Percentiles rank a stretch among this genome's conserved stretches.
Conservation (phyloP, 2,797 vertebrate species). For the Pelobates cultripes region DNA sequence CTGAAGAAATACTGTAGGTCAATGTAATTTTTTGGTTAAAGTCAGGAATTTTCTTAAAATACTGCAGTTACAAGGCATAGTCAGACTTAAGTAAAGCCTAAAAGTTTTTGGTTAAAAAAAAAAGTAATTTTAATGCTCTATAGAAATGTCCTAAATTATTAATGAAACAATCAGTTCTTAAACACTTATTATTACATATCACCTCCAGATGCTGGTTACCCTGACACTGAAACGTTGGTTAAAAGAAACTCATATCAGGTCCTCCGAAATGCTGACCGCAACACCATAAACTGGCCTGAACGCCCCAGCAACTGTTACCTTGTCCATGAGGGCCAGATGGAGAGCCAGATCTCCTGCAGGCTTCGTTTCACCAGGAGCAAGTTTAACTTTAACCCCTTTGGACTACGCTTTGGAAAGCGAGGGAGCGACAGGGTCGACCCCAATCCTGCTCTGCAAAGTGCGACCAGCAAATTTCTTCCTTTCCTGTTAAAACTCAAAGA, state of each 20-base stretch:
- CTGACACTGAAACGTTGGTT: slow-evolving; percentile 50
- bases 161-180: too few species aligned
- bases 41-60: too few species aligned
- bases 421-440: slow-evolving; percentile 45
- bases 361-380: slow-evolving; percentile 71
- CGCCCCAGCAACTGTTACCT: slow-evolving; percentile 71
- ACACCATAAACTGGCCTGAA: slow-evolving; percentile 56
- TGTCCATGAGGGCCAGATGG: slow-evolving; percentile 66
- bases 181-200: not conserved
- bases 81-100: too few species aligned
- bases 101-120: too few species aligned
- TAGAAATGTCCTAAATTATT: too few species aligned
- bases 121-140: too few species aligned
- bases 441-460: slow-evolving; percentile 48
- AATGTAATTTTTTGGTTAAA: too few species aligned
- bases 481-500: slow-evolving; percentile 62
- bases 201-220: slow-evolving; percentile 23
- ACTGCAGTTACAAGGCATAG: too few species aligned
- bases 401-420: slow-evolving; percentile 80
- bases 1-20: too few species aligned
- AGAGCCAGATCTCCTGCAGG: slow-evolving; percentile 72
- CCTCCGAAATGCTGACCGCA: slow-evolving; percentile 19
- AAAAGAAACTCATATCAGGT: slow-evolving; percentile 46
- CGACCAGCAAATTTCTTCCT: slow-evolving; percentile 51
- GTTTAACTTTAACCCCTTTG: slow-evolving; percentile 83